Conservation (phyloP, 2,113 vertebrate genomes). For the Catharus minimus region DNA sequence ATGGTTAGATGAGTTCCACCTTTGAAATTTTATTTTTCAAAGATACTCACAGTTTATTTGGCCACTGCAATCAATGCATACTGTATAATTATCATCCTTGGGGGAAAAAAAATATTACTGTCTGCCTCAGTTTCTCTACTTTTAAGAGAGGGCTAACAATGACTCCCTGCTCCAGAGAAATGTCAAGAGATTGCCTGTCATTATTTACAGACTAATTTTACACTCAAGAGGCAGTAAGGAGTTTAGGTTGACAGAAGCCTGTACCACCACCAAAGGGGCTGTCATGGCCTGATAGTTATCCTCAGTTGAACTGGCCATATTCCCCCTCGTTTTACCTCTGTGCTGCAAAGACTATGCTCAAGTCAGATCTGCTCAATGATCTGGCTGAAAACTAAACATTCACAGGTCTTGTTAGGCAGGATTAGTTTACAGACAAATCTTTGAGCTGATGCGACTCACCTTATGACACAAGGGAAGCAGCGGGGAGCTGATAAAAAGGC, state of each 20-base stretch:
- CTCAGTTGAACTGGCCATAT: not conserved
- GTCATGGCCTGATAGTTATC: not conserved
- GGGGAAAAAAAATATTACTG: not conserved
- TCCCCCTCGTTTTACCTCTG: not conserved
- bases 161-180: not conserved
- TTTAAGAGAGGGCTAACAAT: not conserved
- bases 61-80: not conserved
- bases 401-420: not conserved
- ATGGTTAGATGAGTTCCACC: not conserved
- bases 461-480: not conserved
- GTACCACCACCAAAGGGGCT: not conserved
- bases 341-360: not conserved
- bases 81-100: not conserved
- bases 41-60: not conserved
- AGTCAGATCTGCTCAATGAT: not conserved
- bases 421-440: not conserved
- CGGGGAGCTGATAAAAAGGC: not conserved
- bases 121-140: not conserved
- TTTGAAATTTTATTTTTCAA: not conserved
- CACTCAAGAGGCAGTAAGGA: not conserved
- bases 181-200: not conserved
- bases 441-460: accelerated
- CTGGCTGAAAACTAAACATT: not conserved
- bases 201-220: not conserved
- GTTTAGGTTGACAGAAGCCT: not conserved